Base-by-base conservation (phyloP, 1,140 invertebrate species). In the Augochlora pura region DNA sequence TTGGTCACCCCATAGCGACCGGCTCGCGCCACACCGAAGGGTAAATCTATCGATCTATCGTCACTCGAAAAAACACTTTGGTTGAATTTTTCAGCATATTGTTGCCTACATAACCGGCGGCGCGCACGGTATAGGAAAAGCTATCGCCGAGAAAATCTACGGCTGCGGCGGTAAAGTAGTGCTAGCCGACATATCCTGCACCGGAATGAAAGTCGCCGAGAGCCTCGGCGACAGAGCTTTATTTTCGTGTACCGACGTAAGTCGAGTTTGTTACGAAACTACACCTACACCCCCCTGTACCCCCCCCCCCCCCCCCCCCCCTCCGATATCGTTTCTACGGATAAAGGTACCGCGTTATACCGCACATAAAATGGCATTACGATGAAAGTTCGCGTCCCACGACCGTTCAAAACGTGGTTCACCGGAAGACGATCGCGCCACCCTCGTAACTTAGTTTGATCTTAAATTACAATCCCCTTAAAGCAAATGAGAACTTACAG, bases 31-130 rank as follows among this genome's bases (percentile, higher is more conserved):
- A 12, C 18, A 52, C 18, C 49, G 5, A 18, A 18, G 16, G 49
- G 1, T 21, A 18, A 1, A 46, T 16, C 7, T 3, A 73, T 12
- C 12, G 21, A 46, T 60, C 23, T 42, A 39, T 23, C 1, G 21
- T n/a, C 62, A 21, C 42, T 14, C 14, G 42, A 42, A 39, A 4
- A 39, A 9, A 42, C 49, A 54, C 21, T 18, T 52, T 27, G 21
- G 65, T 39, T 59, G 14, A 42, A 18, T 46, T 80, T 72, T 57
- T 38, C 16, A 84, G 85, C 73, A 71, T 59, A 46, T 87, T 23
- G 80, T 86, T 9, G 88, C 82, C 21, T 87, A 75, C 46, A 76
- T 90, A 46, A 88, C 83, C 16, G 87, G 87, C 14, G 88, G 87
- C 27, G 80, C 73, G 21, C 85, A 84, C 2, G 88, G 88, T 46